phyloP scores from a whole-genome alignment of 64 coral and sea anemone genomes.

The Orbicella faveolata region DNA sequence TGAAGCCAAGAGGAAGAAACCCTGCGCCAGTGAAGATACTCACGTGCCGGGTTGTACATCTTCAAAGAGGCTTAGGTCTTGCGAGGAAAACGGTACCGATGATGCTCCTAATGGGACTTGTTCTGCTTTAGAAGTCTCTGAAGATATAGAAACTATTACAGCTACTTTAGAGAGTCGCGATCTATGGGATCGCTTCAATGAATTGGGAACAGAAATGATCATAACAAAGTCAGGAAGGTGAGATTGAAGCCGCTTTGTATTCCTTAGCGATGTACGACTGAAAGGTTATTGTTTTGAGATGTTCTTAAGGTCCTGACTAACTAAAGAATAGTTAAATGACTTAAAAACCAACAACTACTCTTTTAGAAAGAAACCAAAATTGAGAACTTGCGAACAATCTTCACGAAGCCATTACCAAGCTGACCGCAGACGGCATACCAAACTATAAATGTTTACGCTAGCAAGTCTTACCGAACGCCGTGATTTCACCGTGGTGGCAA shows the following conservation, averaged over 20 bases:
- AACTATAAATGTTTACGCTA: background rate
- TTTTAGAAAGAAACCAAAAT: background rate
- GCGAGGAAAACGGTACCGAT: background rate
- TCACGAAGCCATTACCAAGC: background rate
- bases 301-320: background rate
- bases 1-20: slow-evolving; percentile 2
- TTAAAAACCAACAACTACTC: no score
- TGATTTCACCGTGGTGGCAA: background rate
- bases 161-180: slow-evolving; percentile 87
- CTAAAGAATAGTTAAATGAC: background rate
- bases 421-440: background rate
- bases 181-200: slow-evolving; percentile 97
- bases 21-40: background rate
- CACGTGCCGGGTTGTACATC: background rate
- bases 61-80: slow-evolving; percentile 12
- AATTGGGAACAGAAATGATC: slow-evolving; percentile 99
- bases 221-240: slow-evolving; percentile 99
- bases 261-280: background rate
- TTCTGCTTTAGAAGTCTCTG: slow-evolving; percentile 3
- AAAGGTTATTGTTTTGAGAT: background rate
- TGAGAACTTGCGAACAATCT: background rate
- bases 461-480: background rate
- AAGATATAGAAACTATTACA: slow-evolving; percentile 65
- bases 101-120: background rate
- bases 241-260: background rate